Conservation (phyloP, 1,140 invertebrate species). For the Drosophila tani region DNA sequence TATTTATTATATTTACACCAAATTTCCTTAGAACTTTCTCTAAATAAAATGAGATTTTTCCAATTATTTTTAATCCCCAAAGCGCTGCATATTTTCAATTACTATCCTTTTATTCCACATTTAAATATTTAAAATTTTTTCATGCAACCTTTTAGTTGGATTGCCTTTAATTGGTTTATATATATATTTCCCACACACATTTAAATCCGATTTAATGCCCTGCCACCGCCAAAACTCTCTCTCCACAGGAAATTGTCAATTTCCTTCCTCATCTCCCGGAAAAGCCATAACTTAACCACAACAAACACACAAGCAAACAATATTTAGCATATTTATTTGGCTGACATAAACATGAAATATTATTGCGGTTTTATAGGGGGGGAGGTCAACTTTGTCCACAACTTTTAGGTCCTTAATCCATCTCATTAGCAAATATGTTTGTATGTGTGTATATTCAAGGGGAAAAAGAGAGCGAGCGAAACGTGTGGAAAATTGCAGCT, state of each 20-base stretch:
- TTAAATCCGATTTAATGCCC: constrained; percentile 38
- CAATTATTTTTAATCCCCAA: neutral
- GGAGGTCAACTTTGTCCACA: constrained; percentile 39
- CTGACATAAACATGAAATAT: constrained; percentile 55
- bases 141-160: neutral
- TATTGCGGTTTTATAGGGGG: constrained; percentile 21
- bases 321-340: constrained; percentile 54
- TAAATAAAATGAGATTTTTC: neutral
- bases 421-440: constrained; percentile 64
- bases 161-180: constrained; percentile 37
- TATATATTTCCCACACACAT: constrained; percentile 15
- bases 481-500: constrained; percentile 43
- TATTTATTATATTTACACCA: neutral
- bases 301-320: constrained; percentile 43
- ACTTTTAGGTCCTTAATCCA: constrained; percentile 53
- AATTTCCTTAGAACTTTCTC: too few relatives aligned
- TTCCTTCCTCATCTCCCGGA: constrained; percentile 37
- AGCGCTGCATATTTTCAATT: neutral
- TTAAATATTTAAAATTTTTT: constrained; percentile 1
- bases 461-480: neutral
- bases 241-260: constrained; percentile 41
- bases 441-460: neutral
- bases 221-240: neutral
- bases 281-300: constrained; percentile 44
- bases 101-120: neutral